These are phyloP conservation scores for Cladopsammia gracilis DNA, from an alignment of 64 coral and sea anemone genomes.

Conservation along the genomic window DNA sequence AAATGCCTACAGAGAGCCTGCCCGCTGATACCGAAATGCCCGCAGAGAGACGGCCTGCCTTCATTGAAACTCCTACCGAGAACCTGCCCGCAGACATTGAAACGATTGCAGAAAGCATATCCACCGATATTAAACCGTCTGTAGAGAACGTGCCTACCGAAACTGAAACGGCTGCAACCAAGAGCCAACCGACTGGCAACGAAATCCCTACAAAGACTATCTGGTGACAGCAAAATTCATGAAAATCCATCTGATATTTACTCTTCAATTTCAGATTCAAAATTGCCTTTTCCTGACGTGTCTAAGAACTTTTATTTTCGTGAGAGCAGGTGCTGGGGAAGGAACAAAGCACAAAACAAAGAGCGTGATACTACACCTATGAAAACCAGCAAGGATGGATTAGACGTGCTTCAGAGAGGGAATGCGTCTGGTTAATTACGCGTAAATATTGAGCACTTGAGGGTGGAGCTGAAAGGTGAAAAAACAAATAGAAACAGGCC, in stretches of 20 bases:
- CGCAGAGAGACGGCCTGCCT: neutral
- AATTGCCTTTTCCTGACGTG: too few species aligned
- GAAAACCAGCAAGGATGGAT: neutral
- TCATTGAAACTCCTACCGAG: neutral
- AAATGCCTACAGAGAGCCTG: neutral
- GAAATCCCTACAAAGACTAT: neutral
- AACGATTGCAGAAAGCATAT: neutral
- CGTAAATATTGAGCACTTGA: neutral
- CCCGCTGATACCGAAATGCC: neutral
- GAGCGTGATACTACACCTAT: too few species aligned
- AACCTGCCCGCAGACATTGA: neutral
- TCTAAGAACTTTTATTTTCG: too few species aligned
- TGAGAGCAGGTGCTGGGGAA: too few species aligned
- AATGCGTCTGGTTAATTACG: neutral
- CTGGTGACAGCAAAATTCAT: neutral
- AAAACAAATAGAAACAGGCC: conserved; percentile 6
- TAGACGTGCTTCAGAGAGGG: neutral
- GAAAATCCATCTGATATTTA: too few species aligned
- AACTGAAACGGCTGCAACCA: neutral
- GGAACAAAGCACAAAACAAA: too few species aligned
- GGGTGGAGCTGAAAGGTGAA: neutral
- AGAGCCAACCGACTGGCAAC: too few species aligned
- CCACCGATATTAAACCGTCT: neutral
- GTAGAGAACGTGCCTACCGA: neutral
- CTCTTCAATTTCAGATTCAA: too few species aligned